These are phyloP conservation scores for Emydoidea blandingii DNA, from an alignment of 2,797 vertebrate species.

Conservation along the genomic window DNA sequence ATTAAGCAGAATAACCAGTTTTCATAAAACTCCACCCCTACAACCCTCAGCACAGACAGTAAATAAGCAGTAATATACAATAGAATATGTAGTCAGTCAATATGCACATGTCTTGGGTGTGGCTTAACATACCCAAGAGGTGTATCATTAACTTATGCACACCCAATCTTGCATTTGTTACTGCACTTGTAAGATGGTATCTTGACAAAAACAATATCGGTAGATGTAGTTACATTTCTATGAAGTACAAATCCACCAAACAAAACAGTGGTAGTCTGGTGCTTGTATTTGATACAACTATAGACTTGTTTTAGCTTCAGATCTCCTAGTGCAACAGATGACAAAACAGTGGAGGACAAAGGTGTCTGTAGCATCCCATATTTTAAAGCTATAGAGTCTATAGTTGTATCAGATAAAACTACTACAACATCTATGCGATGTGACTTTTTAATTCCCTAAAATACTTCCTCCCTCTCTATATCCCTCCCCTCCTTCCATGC, in stretches of 20 bases:
- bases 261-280: background rate
- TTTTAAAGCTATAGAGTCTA: background rate
- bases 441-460: background rate
- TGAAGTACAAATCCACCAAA: background rate
- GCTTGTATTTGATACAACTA: background rate
- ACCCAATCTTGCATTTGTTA: background rate
- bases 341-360: background rate
- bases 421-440: background rate
- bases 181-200: background rate
- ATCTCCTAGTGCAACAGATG: background rate
- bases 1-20: slow-evolving; percentile 50
- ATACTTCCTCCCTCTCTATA: background rate
- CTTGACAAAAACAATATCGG: background rate
- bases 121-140: background rate
- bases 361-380: background rate
- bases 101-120: background rate
- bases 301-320: background rate
- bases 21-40: slow-evolving; percentile 35
- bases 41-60: background rate
- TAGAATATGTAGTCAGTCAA: background rate
- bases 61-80: slow-evolving; percentile 1
- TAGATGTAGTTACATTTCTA: background rate
- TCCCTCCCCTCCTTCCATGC: background rate
- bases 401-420: background rate
- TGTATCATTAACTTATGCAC: background rate